Base-by-base conservation (phyloP, 2,797 vertebrate genomes). In the Scleropages formosus region DNA sequence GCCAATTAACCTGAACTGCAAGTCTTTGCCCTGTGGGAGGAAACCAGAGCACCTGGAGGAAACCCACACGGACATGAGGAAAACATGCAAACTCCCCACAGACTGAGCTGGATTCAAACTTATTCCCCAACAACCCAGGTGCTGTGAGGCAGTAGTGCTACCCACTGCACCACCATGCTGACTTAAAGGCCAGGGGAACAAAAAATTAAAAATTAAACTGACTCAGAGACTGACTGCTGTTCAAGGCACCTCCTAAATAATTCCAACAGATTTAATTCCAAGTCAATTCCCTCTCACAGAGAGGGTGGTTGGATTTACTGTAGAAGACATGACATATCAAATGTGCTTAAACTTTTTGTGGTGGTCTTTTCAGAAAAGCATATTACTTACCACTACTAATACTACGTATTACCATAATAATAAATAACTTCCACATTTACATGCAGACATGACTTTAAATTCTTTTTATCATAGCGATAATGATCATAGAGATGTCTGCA, bases 211-310 rank as follows among this genome's bases (percentile, higher is more conserved):
- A 51, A 51, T 70, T 70, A 70, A 47, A 53, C 16, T 56, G 12
- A 70, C 51, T n/a, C 12, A 44, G 24, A 47, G 67, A 53, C 67
- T n/a, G 1, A 51, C 49, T 71, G 68, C 68, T 53, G 0, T 71
- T 18, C 22, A 71, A 71, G 68, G 68, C 22, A 56, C 49, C 18
- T 71, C 22, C 49, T 56, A 49, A 71, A 47, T 18, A 61, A 71
- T 56, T 56, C 47, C 56, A 47, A 56, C 51, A 53, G 49, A 16
- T 16, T n/a, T 56, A 24, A 13, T 27, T 56, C 51, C 56, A 65
- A 71, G 20, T 27, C 3, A 9, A 8, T 27, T n/a, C 6, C 31
- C 68, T 71, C 68, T 71, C 68, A 71, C 58, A 24, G 68, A 71
- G 68, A 71, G 68, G 9, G 53, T 56, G 24, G 16, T 1, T 58